These are phyloP conservation scores for Otus sunia DNA, from an alignment of 2,113 vertebrate genomes.

Conservation along the genomic window DNA sequence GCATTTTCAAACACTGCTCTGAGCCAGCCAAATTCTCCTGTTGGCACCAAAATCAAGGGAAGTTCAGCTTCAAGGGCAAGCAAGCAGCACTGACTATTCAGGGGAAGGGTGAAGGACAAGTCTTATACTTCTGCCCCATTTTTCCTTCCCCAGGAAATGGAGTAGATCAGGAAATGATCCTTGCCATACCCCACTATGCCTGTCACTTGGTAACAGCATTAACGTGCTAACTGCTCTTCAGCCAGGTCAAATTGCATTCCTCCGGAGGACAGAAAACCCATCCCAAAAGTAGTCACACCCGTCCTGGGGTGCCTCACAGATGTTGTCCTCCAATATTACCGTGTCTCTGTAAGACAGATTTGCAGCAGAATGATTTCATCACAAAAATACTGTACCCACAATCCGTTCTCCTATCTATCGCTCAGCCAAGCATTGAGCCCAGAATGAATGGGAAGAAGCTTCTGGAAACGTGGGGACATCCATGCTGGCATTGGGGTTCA, in stretches of 20 bases:
- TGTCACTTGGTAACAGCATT: not conserved
- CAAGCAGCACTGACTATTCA: not conserved
- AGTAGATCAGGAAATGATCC: not conserved
- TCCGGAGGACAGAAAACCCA: not conserved
- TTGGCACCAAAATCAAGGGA: not conserved
- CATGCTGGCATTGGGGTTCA: accelerated
- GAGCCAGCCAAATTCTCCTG: not conserved
- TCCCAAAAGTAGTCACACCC: not conserved
- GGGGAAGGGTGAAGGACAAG: not conserved
- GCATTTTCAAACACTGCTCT: not conserved
- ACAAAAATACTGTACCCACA: accelerated
- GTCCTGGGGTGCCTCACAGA: not conserved
- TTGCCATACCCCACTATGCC: not conserved
- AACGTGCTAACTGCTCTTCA: not conserved
- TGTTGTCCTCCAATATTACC: not conserved
- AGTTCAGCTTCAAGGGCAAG: not conserved
- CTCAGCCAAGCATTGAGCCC: not conserved
- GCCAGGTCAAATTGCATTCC: not conserved
- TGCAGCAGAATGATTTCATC: not conserved
- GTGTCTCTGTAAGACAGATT: not conserved
- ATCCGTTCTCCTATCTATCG: not conserved
- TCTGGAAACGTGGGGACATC: not conserved
- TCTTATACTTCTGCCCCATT: not conserved
- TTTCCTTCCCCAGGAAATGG: not conserved
- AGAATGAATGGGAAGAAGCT: accelerated